Base-by-base conservation (phyloP, 2,797 vertebrate species). In the Pelodytes ibericus region DNA sequence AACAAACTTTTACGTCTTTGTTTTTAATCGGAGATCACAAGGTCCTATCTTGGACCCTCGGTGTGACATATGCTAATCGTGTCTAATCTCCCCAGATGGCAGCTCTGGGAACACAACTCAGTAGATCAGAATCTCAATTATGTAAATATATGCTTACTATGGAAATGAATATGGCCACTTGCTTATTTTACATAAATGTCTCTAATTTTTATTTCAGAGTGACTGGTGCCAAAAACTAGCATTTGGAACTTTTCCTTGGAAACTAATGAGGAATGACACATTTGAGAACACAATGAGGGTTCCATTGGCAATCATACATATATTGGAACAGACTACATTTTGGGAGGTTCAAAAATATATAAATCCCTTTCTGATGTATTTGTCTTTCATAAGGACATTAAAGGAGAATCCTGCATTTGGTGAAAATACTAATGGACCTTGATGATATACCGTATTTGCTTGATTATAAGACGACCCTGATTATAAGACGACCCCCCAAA, bases 131-230 rank as follows among this genome's bases (percentile, higher is more conserved):
- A 58, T 63, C 60, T 70, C 25, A 77, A 31, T 70, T 57, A 77
- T 77, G 67, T 20, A 77, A 77, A 77, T 77, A 31, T 71, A 77
- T 71, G 31, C 47, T 31, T 58, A 56, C 58, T 64, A 58, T 64
- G 49, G 31, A 57, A 57, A 75, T 68, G 20, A 53, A 61, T n/a
- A 33, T 27, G 20, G 24, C 24, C 22, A 41, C 47, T 16, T 71
- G 59, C 22, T 71, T 47, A 71, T 44, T 63, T 71, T 57, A 71
- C 60, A 64, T 36, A 71, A 39, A 63, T 41, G 44, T 63, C 57
- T 27, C 20, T 6, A 13, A 30, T 27, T 63, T 62, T 71, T 4
- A 57, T 27, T 57, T 47, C 4, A 4, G 33, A 39, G 2, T n/a
- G 39, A 15, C n/a, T 44, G 20, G n/a, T 68, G 73, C 39, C 56